Base-by-base conservation (phyloP, 2,888 invertebrate species). In the Cerceris rybyensis region DNA sequence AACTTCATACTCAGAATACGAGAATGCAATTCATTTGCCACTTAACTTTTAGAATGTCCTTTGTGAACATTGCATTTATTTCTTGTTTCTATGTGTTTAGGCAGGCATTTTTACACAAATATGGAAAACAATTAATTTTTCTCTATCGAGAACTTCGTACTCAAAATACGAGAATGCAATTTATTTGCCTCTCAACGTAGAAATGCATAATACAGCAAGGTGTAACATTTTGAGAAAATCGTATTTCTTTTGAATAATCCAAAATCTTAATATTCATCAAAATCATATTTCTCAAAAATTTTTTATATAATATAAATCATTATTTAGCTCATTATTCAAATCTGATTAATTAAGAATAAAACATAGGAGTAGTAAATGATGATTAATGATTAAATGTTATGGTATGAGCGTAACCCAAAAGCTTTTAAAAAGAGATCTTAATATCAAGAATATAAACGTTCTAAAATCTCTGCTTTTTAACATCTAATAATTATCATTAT, bases 41-140 rank as follows among this genome's bases (percentile, higher is more conserved):
- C 28, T 4, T 28, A 2, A 28, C 28, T 13, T 54, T 46, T 50
- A 39, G 17, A 39, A 65, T 66, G 49, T 49, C 46, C 41, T 64
- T 16, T 60, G 54, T 14, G 46, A 67, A n/a, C 1, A 73, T 73
- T 52, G 39, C 50, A 41, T 61, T 61, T 42, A 7, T 67, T 66
- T 46, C 41, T 39, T 41, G 39, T 60, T 46, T 46, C 13, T 46
- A 46, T 46, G 13, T 46, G 13, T 5, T 11, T 5, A 5, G 13
- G 46, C 8, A 46, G 13, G 28, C 28, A 28, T 28, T 28, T 28
- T 28, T 28, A 28, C 28, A 28, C 2, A 28, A 28, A 28, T 28
- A 4, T 28, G 28, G 28, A 28, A 28, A 28, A 28, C 28, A 28
- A 28, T 28, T 28, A 4, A 28, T 28, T 28, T 28, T 28, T 28